Evolutionary conservation across 2,113 vertebrate genomes (phyloP), one percentile per base, ranked within the genome.

Genomic region (Drymodes brunneopygia): DNA sequence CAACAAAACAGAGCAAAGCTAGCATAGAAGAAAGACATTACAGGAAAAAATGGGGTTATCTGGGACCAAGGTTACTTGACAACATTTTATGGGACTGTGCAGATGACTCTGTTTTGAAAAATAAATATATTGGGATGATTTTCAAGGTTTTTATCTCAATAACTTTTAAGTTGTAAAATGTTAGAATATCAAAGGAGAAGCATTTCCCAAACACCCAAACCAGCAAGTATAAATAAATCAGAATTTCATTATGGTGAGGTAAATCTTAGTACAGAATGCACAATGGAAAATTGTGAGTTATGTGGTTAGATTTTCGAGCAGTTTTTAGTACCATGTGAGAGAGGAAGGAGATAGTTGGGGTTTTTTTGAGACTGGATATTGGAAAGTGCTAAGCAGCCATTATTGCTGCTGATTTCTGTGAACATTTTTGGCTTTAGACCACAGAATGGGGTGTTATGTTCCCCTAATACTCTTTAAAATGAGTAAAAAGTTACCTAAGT

Each of bases 131-230:
- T 21, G 6, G 10, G 23, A 20, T 89, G 42, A 67, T 86, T 93
- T 92, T 92, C 75, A 80, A 86, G 69, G 50, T 83, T 95, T 90
- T 90, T 31, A 42, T 94, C 72, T 90, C 70, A 47, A 35, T 50
- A 11, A 47, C 19, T 91, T 88, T 72, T 69, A 44, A 65, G 53
- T 12, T 72, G 20, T 72, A 47, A 66, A 74, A 62, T 86, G 12
- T 15, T 77, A 54, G 28, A 36, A 28, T 86, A 77, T 35, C 45
- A 10, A 40, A 70, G 70, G 84, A 87, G 45, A 82, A 53, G 20
- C 16, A 22, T 92, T 88, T 86, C 40, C 44, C 42, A 44, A 67
- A 71, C 40, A 83, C 48, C 11, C 28, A 64, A 71, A 66, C 53
- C 19, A 13, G 24, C 2, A 2, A 44, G 28, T 82, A 38, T 60